A percentile compares a stretch with the other conserved stretches of the same genome.
Conservation (phyloP, 2,888 invertebrate genomes). For the Megalurothrips usitatus region DNA sequence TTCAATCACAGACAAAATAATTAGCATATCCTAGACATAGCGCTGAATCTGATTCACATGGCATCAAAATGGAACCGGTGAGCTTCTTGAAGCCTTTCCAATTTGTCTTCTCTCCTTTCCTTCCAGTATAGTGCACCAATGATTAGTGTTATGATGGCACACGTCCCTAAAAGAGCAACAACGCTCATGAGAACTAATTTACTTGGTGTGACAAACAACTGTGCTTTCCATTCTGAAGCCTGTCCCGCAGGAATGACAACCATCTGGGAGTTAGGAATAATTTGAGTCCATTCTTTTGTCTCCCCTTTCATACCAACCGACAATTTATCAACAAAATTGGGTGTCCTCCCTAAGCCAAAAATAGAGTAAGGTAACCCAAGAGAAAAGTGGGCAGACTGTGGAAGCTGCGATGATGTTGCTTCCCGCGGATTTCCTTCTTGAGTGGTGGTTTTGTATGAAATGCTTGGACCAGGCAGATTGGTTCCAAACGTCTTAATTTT, state of each 20-base stretch:
- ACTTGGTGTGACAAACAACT: conserved; percentile 91
- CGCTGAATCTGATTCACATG: conserved; percentile 54
- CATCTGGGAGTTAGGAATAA: conserved; percentile 97
- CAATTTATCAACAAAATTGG: conserved; percentile 92
- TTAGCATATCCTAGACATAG: neutral
- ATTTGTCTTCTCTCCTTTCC: conserved; percentile 76
- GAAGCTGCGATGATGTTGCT: conserved; percentile 80
- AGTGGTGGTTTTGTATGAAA: conserved; percentile 82
- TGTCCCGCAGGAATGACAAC: conserved; percentile 87
- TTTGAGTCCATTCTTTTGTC: conserved; percentile 77
- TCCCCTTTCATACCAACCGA: conserved; percentile 60
- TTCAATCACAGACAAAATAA: conserved; percentile 8
- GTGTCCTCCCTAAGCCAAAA: conserved; percentile 95
- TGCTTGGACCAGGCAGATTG: conserved; percentile 85
- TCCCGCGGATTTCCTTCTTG: conserved; percentile 76
- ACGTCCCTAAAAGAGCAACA: conserved; percentile 79
- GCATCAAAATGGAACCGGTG: conserved; percentile 83
- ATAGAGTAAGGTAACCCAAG: conserved; percentile 93
- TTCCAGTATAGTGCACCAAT: conserved; percentile 85
- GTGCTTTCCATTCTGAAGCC: conserved; percentile 79
- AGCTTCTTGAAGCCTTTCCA: conserved; percentile 72
- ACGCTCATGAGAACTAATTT: conserved; percentile 89
- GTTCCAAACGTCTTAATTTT: conserved; percentile 79
- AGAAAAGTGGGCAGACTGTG: conserved; percentile 87
- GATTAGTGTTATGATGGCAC: conserved; percentile 77